Evolutionary conservation across 2,113 vertebrate genomes (phyloP).

Genomic region (Neopipo cinnamomea): DNA sequence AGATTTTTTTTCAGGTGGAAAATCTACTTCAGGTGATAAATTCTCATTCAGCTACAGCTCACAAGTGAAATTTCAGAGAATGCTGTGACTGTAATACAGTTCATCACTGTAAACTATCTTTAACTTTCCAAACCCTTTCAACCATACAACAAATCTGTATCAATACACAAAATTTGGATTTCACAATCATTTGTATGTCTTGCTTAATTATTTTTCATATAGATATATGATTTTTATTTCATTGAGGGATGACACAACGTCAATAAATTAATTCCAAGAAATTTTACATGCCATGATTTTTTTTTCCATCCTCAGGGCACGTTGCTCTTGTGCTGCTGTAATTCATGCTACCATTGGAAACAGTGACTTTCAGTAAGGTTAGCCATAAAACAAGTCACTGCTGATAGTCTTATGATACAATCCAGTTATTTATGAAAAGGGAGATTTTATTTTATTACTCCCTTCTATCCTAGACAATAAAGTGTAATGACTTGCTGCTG

Average conservation of each 20-base stretch:
- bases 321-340: background rate
- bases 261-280: constrained; percentile 1
- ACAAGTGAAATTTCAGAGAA: background rate
- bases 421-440: background rate
- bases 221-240: background rate
- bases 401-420: background rate
- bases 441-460: background rate
- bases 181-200: background rate
- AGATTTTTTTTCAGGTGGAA: background rate
- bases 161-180: background rate
- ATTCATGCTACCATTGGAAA: background rate
- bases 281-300: background rate
- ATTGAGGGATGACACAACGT: background rate
- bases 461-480: background rate
- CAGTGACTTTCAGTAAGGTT: background rate
- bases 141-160: background rate
- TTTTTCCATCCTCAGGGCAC: background rate
- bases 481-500: background rate
- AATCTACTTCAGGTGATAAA: background rate
- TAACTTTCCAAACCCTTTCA: background rate
- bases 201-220: background rate
- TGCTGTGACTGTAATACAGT: background rate
- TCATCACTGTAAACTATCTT: background rate
- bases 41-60: background rate
- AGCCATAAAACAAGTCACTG: background rate